Evolutionary conservation across 2,888 invertebrate genomes (phyloP), one percentile per base, ranked within the genome.

Genomic region (Melanophora roralis): DNA sequence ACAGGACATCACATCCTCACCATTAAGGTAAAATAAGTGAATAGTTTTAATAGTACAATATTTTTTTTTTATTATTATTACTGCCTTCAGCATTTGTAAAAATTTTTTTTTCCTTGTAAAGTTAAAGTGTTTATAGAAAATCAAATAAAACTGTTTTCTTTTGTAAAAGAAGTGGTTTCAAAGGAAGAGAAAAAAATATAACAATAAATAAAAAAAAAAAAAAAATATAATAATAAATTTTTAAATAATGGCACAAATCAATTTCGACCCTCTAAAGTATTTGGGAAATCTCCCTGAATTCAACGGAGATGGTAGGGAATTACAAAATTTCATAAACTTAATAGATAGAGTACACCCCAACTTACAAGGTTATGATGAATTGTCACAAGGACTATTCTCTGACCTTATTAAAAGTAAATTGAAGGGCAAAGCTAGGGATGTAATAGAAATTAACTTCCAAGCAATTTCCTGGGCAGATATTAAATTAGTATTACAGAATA

Each of bases 391-490:
- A 45, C 40, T 82, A 9, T 80, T 82, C 38, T 79, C 72, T 1
- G 79, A 82, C 47, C 11, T 75, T 51, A 81, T 76, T 45, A 80
- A 80, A 67, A 71, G 55, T 14, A 80, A 51, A 72, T n/a, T 72
- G 4, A 78, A 69, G 36, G 78, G 72, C 9, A 81, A 68, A 47
- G 75, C 82, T n/a, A 67, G 69, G 43, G 75, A 80, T 55, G 51
- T 71, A 12, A 64, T 75, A 9, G 80, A 80, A 75, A 78, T 82
- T n/a, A 82, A 78, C 68, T 73, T 51, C 14, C 78, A 81, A 7
- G 75, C 55, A 16, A 47, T 32, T 34, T 78, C 65, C 32, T 82
- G 81, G 81, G 9, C 1, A 8, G 59, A 80, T 16, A 78, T 75
- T 6, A 82, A 80, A 62, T 19, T 27, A 38, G 55, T 80, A 3